Conservation (phyloP, 2,113 vertebrate species). For the Prolemur simus region DNA sequence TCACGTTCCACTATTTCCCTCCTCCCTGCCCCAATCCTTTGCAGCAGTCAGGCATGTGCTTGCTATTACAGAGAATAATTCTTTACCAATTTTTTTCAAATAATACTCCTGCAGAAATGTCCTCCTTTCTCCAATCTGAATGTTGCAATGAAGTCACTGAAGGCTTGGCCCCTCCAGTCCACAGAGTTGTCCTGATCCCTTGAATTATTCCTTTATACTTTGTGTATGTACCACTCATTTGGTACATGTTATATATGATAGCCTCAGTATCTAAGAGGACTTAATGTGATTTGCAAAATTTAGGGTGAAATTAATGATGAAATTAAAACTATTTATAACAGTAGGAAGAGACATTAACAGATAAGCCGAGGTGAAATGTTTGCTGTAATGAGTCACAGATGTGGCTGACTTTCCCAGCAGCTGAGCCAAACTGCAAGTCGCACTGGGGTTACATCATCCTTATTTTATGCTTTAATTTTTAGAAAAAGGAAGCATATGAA, state of each 20-base stretch:
- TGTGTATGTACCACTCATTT: not conserved
- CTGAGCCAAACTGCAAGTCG: not conserved
- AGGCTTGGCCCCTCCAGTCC: not conserved
- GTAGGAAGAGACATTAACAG: not conserved
- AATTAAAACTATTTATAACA: not conserved
- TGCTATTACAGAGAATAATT: not conserved
- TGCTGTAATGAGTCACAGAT: not conserved
- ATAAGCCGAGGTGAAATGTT: not conserved
- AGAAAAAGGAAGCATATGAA: not conserved
- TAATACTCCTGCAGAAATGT: not conserved
- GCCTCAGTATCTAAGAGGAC: not conserved
- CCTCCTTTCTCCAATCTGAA: not conserved
- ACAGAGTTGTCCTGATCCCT: not conserved
- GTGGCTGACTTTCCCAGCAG: not conserved
- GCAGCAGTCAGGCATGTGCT: not conserved
- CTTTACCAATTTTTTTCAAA: not conserved
- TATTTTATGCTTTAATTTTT: conserved; percentile 41
- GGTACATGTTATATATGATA: not conserved
- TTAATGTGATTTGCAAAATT: not conserved
- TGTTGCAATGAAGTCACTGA: not conserved
- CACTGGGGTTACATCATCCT: not conserved
- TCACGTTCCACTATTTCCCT: not conserved
- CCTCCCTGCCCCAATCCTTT: not conserved
- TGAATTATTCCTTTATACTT: not conserved
- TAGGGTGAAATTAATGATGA: not conserved